A percentile compares a stretch with the other conserved stretches of the same genome.
Conservation (phyloP, 2,888 invertebrate species). For the Drosophila suboccidentalis region DNA sequence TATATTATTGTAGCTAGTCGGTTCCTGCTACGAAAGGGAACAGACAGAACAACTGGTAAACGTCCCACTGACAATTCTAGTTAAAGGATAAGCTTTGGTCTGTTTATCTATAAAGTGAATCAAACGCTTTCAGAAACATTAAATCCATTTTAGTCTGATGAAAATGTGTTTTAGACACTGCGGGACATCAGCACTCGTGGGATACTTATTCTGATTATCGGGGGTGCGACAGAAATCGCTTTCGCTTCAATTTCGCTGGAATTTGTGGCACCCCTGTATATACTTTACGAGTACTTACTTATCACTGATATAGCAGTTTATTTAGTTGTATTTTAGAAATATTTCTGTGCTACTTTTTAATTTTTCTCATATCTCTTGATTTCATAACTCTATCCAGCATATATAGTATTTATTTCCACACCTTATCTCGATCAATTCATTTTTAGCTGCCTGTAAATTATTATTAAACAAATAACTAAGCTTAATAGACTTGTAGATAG, state of each 20-base stretch:
- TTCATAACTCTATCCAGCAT: neutral
- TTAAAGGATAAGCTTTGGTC: neutral
- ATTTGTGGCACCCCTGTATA: no score
- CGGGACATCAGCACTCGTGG: neutral
- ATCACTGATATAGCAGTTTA: neutral
- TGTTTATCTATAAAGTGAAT: conserved; percentile 5
- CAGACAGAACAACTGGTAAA: neutral
- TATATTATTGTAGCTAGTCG: neutral
- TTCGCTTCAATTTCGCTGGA: no score
- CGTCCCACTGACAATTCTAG: neutral
- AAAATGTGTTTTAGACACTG: neutral
- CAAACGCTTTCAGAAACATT: neutral
- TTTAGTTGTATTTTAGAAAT: neutral
- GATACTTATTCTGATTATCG: neutral
- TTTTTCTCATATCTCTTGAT: neutral
- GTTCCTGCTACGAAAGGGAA: neutral
- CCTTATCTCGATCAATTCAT: neutral
- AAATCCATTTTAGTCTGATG: neutral
- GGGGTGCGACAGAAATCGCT: no score
- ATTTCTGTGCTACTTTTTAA: neutral
- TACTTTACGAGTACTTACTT: neutral
- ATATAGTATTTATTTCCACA: neutral
- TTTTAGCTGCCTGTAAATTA: conserved; percentile 6
- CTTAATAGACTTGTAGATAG: conserved; percentile 1
- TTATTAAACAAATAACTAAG: neutral